Evolutionary conservation across 2,888 invertebrate genomes (phyloP).

Genomic region (Hermaeophaga mercurialis): DNA sequence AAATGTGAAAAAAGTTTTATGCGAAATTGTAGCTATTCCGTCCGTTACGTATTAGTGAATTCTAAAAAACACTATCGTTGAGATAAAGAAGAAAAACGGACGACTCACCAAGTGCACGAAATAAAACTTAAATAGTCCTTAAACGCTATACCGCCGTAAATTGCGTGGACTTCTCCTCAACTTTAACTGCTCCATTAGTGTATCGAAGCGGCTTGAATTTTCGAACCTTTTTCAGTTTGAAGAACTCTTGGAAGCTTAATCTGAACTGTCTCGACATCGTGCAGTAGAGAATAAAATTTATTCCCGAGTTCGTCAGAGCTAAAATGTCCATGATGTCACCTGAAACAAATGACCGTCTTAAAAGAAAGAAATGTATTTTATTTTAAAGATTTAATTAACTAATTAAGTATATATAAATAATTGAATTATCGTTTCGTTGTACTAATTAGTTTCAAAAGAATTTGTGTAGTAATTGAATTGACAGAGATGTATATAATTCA

Average conservation of each 20-base stretch:
- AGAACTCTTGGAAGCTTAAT: constrained; percentile 76
- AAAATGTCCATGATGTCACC: constrained; percentile 91
- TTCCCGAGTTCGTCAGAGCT: constrained; percentile 88
- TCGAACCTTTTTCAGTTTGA: constrained; percentile 63
- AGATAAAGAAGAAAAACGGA: background rate
- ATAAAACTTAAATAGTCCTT: background rate
- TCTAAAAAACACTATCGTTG: background rate
- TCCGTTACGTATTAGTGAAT: no score
- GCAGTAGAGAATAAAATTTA: constrained; percentile 94
- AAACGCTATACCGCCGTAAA: constrained; percentile 14
- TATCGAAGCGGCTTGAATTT: constrained; percentile 13
- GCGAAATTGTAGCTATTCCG: no score
- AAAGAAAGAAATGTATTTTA: no score
- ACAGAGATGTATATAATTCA: no score
- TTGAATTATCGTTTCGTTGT: no score
- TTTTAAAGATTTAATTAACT: no score
- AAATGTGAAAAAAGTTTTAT: no score
- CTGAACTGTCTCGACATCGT: constrained; percentile 94
- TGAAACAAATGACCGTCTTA: constrained; percentile 54
- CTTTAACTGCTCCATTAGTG: constrained; percentile 2
- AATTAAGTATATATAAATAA: no score
- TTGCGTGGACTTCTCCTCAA: constrained; percentile 13
- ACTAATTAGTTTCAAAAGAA: no score
- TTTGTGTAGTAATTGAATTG: no score
- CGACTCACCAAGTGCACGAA: background rate